Base-by-base conservation (phyloP, 2,888 invertebrate genomes). In the Ceramica pisi region DNA sequence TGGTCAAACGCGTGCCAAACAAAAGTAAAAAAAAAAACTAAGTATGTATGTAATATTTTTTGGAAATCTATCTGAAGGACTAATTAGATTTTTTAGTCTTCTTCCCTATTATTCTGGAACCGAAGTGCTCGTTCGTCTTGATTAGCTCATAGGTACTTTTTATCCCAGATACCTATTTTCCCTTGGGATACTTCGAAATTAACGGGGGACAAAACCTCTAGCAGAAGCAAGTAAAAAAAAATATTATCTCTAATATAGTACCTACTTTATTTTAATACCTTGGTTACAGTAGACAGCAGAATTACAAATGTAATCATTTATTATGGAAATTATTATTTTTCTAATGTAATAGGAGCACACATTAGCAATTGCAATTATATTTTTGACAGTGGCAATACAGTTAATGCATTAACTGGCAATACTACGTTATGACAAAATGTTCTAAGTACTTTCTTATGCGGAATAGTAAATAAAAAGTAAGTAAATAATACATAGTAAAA, bases 181-280 rank as follows among this genome's bases (percentile, higher is more conserved):
- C 31, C 31, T 31, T 31, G 31, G 31, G 31, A 31, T 4, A 31
- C 8, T 38, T 10, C 10, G 38, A 38, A 9, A 38, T 9, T 38
- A 38, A 38, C 38, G 38, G 38, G 38, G 38, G 31, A 5, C 2
- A 12, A 41, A 44, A 4, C 44, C 14, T 5, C 44, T 16, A 5
- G 16, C 8, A 14, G 44, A 16, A 44, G 44, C 44, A 16, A 10
- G 41, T 41, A 41, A 41, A 16, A 16, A 67, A 56, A 67, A 61
- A 76, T 7, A 12, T 21, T 19, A 41, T 21, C 21, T 26, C 41
- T 31, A 46, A 26, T 3, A 12, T 16, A 31, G 31, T 62, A 56
- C n/a, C n/a, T n/a, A n/a, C 55, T 71, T 71, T 67, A 59, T 59
- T 67, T 46, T 10, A 76, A 67, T 59, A 59, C 16, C 44, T 67